Evolutionary conservation across 2,888 invertebrate species (phyloP).

Genomic region (Melinaea marsaeus): DNA sequence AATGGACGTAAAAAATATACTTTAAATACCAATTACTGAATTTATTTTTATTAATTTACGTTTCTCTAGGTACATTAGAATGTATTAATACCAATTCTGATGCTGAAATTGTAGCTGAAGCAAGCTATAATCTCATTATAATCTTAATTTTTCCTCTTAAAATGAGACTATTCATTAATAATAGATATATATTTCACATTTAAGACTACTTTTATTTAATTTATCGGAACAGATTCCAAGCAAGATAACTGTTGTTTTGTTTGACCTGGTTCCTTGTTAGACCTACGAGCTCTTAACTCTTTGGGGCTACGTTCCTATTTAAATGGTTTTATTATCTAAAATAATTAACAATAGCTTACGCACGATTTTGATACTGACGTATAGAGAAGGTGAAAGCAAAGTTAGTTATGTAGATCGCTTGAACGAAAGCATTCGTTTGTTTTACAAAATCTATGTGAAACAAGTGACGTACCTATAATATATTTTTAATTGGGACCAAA

Average conservation of each 20-base stretch:
- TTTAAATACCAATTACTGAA: slow-evolving; percentile 40
- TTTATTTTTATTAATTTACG: slow-evolving; percentile 44
- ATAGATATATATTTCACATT: slow-evolving; percentile 41
- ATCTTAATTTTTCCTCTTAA: slow-evolving; percentile 41
- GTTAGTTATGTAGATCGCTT: slow-evolving; percentile 42
- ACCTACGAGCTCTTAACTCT: slow-evolving; percentile 43
- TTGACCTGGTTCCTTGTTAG: slow-evolving; percentile 40
- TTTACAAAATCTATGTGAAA: slow-evolving; percentile 46
- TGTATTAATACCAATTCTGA: slow-evolving; percentile 41
- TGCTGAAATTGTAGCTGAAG: slow-evolving; percentile 45
- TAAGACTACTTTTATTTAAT: slow-evolving; percentile 44
- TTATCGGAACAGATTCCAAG: slow-evolving; percentile 38
- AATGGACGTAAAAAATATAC: slow-evolving; percentile 50
- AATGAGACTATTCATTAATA: slow-evolving; percentile 40
- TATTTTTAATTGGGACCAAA: not conserved
- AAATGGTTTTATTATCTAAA: slow-evolving; percentile 46
- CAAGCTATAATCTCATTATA: slow-evolving; percentile 48
- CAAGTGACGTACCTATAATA: slow-evolving; percentile 45
- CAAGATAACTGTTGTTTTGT: slow-evolving; percentile 36
- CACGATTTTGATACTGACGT: slow-evolving; percentile 38
- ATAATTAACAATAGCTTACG: slow-evolving; percentile 48
- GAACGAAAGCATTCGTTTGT: slow-evolving; percentile 42
- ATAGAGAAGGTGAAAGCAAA: slow-evolving; percentile 33
- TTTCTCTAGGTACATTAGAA: slow-evolving; percentile 50
- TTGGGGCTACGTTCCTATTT: slow-evolving; percentile 47